A percentile compares a stretch with the other conserved stretches of the same genome.
Evolutionary conservation across 1,140 invertebrate species (phyloP).

Genomic region (Cyrtorhinus lividipennis): DNA sequence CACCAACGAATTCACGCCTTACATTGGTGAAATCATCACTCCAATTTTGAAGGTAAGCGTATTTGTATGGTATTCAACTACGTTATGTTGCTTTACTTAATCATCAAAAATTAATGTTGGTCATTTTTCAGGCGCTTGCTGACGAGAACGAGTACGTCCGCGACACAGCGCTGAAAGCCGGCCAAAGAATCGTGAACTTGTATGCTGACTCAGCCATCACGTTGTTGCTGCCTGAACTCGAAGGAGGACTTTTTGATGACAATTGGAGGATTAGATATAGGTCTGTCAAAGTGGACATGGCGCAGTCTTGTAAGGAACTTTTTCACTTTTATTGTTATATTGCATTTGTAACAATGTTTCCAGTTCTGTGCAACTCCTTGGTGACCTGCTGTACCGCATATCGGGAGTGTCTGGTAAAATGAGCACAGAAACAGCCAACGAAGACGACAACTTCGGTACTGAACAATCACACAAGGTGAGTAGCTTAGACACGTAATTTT

Average conservation of each 20-base stretch:
- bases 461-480: constrained; percentile 70
- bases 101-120: background rate
- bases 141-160: constrained; percentile 99
- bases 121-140: constrained; percentile 56
- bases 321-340: background rate
- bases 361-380: constrained; percentile 88
- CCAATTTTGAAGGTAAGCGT: constrained; percentile 71
- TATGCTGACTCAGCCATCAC: constrained; percentile 94
- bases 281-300: no score
- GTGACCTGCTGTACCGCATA: constrained; percentile 91
- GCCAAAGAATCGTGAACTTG: constrained; percentile 90
- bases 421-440: constrained; percentile 93
- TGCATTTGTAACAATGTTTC: constrained; percentile 23
- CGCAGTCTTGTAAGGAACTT: background rate
- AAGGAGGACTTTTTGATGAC: constrained; percentile 86
- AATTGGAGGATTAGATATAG: constrained; percentile 96
- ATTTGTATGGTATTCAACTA: background rate
- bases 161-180: constrained; percentile 90
- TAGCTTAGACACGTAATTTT: constrained; percentile 14
- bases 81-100: background rate
- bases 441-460: constrained; percentile 98
- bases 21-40: constrained; percentile 94
- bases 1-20: constrained; percentile 85
- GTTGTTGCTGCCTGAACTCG: constrained; percentile 82
- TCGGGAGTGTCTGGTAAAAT: constrained; percentile 97